Base-by-base conservation (phyloP, 2,888 invertebrate species). In the Agelastica alni region DNA sequence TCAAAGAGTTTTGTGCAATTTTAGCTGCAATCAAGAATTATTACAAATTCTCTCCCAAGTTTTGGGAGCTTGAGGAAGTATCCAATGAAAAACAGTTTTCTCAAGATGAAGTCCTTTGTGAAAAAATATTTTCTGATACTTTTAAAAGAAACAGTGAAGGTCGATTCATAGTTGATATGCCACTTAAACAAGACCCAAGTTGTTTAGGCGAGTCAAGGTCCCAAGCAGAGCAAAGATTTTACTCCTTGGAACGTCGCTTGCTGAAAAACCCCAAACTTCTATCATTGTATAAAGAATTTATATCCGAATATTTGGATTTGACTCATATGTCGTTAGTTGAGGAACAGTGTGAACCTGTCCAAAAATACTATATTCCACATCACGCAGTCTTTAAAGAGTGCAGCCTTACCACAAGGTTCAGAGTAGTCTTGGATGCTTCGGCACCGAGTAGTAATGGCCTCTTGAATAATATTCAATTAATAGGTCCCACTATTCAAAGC, bases 81-180 rank as follows among this genome's bases (percentile, higher is more conserved):
- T 14, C 28, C 12, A 26, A 18, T 17, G 7, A 17, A 12, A 51
- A 55, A 31, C 4, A 13, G 6, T 22, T 53, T n/a, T 51, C 57
- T 5, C 28, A 51, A 14, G 58, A 54, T 13, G 58, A 58, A 26
- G 10, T 31, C 20, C 20, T 10, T 1, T 53, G 53, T 13, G 53
- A 53, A 46, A 20, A 46, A 5, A 32, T 47, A 20, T 61, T 56
- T 18, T 4, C 12, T 3, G 22, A 34, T 14, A 53, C 30, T 49
- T 17, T 18, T 18, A 17, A 12, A 44, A 51, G 28, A 44, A 46
- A 31, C 14, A 30, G 18, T 14, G 46, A 59, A 28, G 56, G 52
- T 10, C 45, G 56, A n/a, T 59, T 59, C 30, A 49, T 61, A n/a
- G 59, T 62, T 7, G 30, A 42, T 20, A 39, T 62, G 37, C 60